phyloP scores from a whole-genome alignment of 2,797 vertebrate genomes.

The Sebastes oblongus region DNA sequence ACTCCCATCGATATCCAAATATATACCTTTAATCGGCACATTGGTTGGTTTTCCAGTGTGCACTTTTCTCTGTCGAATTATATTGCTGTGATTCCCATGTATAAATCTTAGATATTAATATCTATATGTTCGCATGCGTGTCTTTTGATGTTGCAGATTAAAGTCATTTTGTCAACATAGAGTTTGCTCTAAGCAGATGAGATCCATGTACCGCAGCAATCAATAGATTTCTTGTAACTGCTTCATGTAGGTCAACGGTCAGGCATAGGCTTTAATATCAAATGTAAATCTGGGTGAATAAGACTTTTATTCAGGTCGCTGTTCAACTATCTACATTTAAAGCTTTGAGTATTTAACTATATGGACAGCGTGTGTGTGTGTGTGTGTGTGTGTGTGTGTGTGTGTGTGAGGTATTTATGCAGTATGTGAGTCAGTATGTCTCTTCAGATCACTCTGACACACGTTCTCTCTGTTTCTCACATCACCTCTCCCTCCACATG shows the following conservation, averaged over 20 bases:
- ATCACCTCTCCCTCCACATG: neutral
- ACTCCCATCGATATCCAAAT: neutral
- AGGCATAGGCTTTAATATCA: slow-evolving; percentile 20
- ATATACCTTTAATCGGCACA: neutral
- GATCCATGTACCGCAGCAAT: slow-evolving; percentile 30
- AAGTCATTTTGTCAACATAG: slow-evolving; percentile 6
- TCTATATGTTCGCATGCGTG: slow-evolving; percentile 10
- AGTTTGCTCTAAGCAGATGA: slow-evolving; percentile 41
- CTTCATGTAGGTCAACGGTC: slow-evolving; percentile 38
- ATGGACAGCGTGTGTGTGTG: neutral
- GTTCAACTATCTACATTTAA: neutral
- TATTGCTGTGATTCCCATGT: neutral
- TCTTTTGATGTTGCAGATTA: slow-evolving; percentile 41
- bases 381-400: neutral
- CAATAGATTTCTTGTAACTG: slow-evolving; percentile 42
- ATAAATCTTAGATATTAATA: slow-evolving; percentile 6
- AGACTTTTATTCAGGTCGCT: slow-evolving; percentile 22
- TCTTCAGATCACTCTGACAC: neutral
- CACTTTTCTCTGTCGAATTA: neutral
- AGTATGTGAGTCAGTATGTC: neutral
- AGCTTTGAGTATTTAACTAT: neutral
- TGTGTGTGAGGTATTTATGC: too few species aligned
- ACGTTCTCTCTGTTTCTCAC: neutral
- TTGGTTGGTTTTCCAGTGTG: neutral
- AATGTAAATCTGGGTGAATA: slow-evolving; percentile 14